Evolutionary conservation across 2,888 invertebrate species (phyloP).

Genomic region (Acleris cristana): DNA sequence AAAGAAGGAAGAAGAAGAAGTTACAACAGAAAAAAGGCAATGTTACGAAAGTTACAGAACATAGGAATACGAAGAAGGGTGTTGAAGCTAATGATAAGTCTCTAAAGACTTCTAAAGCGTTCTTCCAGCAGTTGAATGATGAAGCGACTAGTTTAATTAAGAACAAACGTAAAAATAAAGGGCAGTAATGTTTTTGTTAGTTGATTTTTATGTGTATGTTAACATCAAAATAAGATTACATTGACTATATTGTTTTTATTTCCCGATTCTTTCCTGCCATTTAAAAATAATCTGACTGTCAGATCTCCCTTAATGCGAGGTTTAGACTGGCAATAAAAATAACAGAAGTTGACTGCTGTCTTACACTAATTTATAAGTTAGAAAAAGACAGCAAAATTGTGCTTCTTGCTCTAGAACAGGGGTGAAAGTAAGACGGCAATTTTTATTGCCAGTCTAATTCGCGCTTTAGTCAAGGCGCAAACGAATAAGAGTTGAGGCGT

Average conservation of each 20-base stretch:
- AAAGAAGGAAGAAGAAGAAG: constrained; percentile 93
- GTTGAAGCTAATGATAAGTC: constrained; percentile 84
- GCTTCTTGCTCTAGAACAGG: too few species aligned
- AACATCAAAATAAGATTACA: constrained; percentile 17
- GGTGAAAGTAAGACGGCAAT: too few species aligned
- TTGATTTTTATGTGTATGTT: constrained; percentile 15
- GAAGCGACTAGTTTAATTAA: constrained; percentile 79
- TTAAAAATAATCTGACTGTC: too few species aligned
- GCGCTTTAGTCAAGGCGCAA: too few species aligned
- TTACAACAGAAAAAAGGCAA: constrained; percentile 85
- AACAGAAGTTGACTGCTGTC: too few species aligned
- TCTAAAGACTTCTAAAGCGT: constrained; percentile 88
- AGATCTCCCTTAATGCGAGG: too few species aligned
- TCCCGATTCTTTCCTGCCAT: neutral
- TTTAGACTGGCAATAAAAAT: too few species aligned
- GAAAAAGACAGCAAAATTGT: too few species aligned
- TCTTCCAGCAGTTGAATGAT: constrained; percentile 94
- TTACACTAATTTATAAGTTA: too few species aligned
- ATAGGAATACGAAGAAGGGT: constrained; percentile 83
- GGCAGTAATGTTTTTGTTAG: constrained; percentile 45
- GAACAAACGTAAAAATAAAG: constrained; percentile 63
- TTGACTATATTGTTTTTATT: constrained; percentile 18
- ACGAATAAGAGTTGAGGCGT: too few species aligned
- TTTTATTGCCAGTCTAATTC: too few species aligned
- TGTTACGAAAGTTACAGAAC: constrained; percentile 70